Evolutionary conservation across 2,888 invertebrate genomes (phyloP).

Genomic region (Lasioglossum calceatum): DNA sequence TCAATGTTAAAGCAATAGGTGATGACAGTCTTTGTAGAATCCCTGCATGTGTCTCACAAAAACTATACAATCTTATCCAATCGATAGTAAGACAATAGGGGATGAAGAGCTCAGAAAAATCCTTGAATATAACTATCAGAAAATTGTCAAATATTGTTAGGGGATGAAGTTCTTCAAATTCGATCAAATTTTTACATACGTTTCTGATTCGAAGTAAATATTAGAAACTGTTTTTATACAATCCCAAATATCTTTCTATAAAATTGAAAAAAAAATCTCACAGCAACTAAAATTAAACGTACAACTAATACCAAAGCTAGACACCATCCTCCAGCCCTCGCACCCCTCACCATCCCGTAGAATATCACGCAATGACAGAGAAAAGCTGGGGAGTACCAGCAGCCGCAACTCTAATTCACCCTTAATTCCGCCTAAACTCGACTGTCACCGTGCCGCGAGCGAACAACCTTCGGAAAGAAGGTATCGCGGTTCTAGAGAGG

Average conservation of each 20-base stretch:
- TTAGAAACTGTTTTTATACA: not conserved
- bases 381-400: not conserved
- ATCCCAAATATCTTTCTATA: not conserved
- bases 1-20: not conserved
- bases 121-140: not conserved
- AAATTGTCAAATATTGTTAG: not conserved
- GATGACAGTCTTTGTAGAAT: not conserved
- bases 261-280: not conserved
- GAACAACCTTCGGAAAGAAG: not conserved
- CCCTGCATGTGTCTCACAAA: not conserved
- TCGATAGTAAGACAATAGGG: not conserved
- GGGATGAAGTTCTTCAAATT: not conserved
- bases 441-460: not conserved
- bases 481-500: not conserved
- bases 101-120: not conserved
- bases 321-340: not conserved
- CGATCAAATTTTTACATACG: not conserved
- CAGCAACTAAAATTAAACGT: not conserved
- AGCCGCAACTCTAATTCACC: constrained; percentile 1
- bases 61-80: not conserved
- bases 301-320: not conserved
- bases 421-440: constrained; percentile 1
- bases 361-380: not conserved
- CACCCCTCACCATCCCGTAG: not conserved
- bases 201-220: not conserved